Conservation (phyloP, 2,113 vertebrate species). For the Psophia crepitans region DNA sequence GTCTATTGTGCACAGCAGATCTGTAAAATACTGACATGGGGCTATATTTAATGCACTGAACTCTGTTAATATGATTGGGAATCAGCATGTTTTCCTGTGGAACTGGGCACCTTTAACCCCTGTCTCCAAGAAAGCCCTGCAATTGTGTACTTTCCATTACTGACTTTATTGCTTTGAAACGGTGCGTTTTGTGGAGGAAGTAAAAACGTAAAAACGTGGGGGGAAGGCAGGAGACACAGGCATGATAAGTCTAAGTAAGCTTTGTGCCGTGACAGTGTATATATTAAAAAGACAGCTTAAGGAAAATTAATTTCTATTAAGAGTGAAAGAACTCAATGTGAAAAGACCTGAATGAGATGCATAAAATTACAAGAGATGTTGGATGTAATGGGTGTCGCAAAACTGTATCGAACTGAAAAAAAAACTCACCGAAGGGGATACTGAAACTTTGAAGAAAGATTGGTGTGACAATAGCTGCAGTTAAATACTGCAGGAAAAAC, state of each 20-base stretch:
- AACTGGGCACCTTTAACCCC: not conserved
- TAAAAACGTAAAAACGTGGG: not conserved
- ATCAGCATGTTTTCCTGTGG: slow-evolving; percentile 35
- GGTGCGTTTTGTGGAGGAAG: not conserved
- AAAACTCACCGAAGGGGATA: not conserved
- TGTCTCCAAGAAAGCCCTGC: not conserved
- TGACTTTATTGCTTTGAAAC: not conserved
- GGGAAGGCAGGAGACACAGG: not conserved
- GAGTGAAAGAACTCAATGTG: not conserved
- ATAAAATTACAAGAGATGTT: not conserved
- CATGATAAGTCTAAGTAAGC: not conserved
- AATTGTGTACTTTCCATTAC: not conserved
- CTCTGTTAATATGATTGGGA: not conserved
- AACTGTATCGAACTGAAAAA: not conserved
- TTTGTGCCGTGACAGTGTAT: not conserved
- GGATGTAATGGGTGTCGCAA: not conserved
- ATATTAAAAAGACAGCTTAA: not conserved
- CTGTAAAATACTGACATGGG: slow-evolving; percentile 6
- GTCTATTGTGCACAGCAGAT: slow-evolving; percentile 14
- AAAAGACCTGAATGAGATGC: not conserved
- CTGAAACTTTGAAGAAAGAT: not conserved
- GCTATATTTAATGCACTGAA: slow-evolving; percentile 4
- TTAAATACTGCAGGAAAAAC: not conserved
- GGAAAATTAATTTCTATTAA: slow-evolving; percentile 2
- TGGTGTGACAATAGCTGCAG: not conserved